These are phyloP conservation scores for Struthidea cinerea DNA, from an alignment of 2,113 vertebrate species.

Conservation along the genomic window DNA sequence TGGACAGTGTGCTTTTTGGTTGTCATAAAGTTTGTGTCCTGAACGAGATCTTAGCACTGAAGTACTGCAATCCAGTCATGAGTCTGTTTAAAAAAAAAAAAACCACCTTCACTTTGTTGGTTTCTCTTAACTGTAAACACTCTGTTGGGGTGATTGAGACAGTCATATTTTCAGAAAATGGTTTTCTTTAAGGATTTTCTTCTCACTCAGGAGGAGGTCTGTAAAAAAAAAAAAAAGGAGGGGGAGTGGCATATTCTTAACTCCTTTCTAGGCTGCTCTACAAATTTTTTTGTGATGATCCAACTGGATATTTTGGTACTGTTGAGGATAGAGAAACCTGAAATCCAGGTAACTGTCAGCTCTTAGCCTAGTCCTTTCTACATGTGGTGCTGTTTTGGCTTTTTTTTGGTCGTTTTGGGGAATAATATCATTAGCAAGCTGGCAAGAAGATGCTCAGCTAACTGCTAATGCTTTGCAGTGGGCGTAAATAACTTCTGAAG, in stretches of 20 bases:
- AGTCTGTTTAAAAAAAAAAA: background rate
- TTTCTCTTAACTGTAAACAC: background rate
- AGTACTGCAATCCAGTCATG: background rate
- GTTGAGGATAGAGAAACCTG: background rate
- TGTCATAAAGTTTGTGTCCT: background rate
- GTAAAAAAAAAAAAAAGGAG: accelerated
- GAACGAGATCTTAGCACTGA: background rate
- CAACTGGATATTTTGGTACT: background rate
- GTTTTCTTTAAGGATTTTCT: background rate
- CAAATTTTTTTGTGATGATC: background rate
- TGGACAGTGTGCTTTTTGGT: background rate
- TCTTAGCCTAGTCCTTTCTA: background rate
- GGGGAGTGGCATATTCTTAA: background rate
- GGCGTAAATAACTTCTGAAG: background rate
- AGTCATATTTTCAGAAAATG: background rate
- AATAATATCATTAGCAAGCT: background rate
- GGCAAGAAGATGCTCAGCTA: background rate
- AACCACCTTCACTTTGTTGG: background rate
- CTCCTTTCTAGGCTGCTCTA: background rate
- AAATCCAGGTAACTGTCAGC: background rate
- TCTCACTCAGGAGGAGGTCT: background rate
- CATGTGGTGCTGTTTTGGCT: background rate
- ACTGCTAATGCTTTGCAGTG: background rate
- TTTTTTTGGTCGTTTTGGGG: background rate
- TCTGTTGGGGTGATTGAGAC: background rate